Base-by-base conservation (phyloP, 1,140 invertebrate genomes). In the Psix sp. region DNA sequence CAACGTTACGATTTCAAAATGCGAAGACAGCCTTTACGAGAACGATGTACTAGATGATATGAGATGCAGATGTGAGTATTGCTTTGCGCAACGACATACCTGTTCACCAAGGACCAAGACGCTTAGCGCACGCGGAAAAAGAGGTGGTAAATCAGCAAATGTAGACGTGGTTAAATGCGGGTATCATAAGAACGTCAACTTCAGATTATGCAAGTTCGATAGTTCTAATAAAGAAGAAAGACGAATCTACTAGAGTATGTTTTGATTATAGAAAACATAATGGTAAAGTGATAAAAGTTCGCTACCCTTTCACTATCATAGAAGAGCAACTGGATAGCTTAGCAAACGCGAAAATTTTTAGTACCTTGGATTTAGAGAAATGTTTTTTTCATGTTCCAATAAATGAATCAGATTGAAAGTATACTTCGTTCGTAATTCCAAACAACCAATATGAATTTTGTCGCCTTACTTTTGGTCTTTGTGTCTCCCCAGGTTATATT, bases 201-300 rank as follows among this genome's bases (percentile, higher is more conserved):
- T 82, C 80, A 5, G 67, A 77, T 14, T 81, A 79, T 54, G 73
- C 79, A 5, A 79, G 76, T 13, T n/a, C 54, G 7, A 39, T 59
- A 9, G 54, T 59, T 26, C 26, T 59, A 1, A 33, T 46, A 5
- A 39, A 38, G 18, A 60, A 60, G 11, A 48, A 60, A n/a, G 17
- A 60, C 20, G 35, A 35, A 2, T 14, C 31, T 1, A 40, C 21
- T 4, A 7, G 43, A 18, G 48, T 60, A n/a, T 60, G 42, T 20
- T 15, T 60, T 11, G 56, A 60, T 40, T 60, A 29, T 24, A 4
- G 56, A 10, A 39, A 60, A 17, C 10, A 48, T 4, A 60, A 60
- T 31, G 13, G 11, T 4, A 49, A 60, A 21, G 33, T 60, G 5
- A 24, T 60, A 5, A 60, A 49, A 13, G 49, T 49, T 24, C 33